Evolutionary conservation across 1,140 invertebrate species (phyloP), one percentile per base, ranked within the genome.

Genomic region (Panonychus citri): DNA sequence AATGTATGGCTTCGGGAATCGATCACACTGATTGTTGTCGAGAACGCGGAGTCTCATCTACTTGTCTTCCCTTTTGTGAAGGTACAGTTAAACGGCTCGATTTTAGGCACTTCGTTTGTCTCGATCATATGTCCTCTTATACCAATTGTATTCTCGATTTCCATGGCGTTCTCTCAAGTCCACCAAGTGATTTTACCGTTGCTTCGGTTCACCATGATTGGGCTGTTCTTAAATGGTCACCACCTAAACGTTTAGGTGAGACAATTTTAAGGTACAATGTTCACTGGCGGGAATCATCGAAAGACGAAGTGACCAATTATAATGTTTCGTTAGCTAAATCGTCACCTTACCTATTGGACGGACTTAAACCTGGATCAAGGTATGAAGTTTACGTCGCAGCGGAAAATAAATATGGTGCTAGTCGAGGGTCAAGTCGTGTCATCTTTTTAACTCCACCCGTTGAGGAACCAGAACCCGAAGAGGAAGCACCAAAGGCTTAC

Each of bases 331-430:
- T 46, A 24, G 59, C 64, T 17, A 62, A 66, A 15, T 65, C 68
- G 57, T 77, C 80, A 28, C 82, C 83, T 7, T 80, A 75, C 62
- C 77, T 86, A 57, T 66, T 85, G 57, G 81, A 83, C 69, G 74
- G 77, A 60, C 70, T 86, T 25, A 74, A 78, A 61, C 75, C 78
- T 7, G 77, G 79, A 63, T 77, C 77, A 1, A 75, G 58, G 53
- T 85, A 87, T 65, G 83, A 87, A 67, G 79, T 83, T 56, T 85
- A 77, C 64, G 77, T 85, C 19, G 78, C 81, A 62, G 81, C 82
- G n/a, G 75, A 80, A 25, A 87, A 87, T 67, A 74, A 75, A 3
- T 81, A 84, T 63, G 83, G 83, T 5, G 73, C 80, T 21, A 80
- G 82, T 19, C 77, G 80, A 58, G 73, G 79, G 1, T 85, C 82